phyloP scores from a whole-genome alignment of 2,113 vertebrate genomes.

The Gobio gobio region DNA sequence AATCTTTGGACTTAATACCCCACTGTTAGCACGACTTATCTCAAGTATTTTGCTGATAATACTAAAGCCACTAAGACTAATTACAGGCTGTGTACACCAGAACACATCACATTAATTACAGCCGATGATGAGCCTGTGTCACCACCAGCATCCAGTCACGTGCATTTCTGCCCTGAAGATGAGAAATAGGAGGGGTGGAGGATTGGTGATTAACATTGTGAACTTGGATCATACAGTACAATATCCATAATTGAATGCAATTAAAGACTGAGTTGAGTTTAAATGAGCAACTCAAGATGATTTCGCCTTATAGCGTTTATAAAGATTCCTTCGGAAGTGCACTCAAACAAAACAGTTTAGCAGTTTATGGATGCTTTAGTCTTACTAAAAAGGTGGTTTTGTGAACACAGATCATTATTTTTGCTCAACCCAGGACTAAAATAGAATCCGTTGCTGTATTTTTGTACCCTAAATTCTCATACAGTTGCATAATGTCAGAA shows the following conservation, averaged over 20 bases:
- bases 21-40: conserved; percentile 40
- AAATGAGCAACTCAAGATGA: background rate
- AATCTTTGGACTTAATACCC: conserved; percentile 39
- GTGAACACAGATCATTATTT: background rate
- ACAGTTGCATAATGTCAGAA: conserved; percentile 18
- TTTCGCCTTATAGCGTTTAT: background rate
- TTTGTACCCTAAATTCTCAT: background rate
- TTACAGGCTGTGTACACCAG: conserved; percentile 9
- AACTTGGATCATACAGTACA: background rate
- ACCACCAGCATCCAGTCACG: background rate
- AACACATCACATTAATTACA: background rate
- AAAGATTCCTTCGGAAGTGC: background rate
- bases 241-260: background rate
- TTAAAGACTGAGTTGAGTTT: background rate
- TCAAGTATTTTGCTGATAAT: conserved; percentile 45
- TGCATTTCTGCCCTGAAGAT: background rate
- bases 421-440: background rate
- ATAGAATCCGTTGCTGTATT: background rate
- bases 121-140: conserved; percentile 5
- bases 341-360: background rate
- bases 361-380: background rate
- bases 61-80: conserved; percentile 18
- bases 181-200: background rate
- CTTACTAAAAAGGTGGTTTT: background rate
- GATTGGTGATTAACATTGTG: background rate